These are phyloP conservation scores for Astyanax mexicanus DNA, from an alignment of 2,797 vertebrate genomes.

Conservation along the genomic window DNA sequence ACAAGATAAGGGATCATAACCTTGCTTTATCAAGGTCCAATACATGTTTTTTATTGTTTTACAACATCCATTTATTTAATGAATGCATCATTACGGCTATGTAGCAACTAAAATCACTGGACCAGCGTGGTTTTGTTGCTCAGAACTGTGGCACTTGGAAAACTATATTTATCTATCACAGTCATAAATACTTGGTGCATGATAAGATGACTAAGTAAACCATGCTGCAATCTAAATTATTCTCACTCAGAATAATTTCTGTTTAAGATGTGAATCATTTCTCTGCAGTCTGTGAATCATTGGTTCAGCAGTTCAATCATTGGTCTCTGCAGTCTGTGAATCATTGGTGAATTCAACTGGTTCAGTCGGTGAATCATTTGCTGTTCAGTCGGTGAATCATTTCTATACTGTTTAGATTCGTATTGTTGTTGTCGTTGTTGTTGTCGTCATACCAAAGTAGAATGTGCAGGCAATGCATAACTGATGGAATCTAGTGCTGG, in stretches of 20 bases:
- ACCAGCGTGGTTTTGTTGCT: background rate
- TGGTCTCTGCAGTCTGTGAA: background rate
- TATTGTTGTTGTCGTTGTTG: constrained; percentile 6
- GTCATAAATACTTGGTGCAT: background rate
- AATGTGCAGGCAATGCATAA: constrained; percentile 14
- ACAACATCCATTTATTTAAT: too few species aligned
- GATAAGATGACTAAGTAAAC: background rate
- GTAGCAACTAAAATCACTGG: too few species aligned
- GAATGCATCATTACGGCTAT: too few species aligned
- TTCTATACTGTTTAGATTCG: background rate
- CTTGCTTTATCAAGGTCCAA: background rate
- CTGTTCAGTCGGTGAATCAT: background rate
- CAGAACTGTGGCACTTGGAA: background rate
- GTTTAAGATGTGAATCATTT: background rate
- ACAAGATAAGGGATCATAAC: background rate
- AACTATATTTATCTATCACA: background rate
- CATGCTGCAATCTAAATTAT: background rate
- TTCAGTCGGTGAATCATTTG: background rate
- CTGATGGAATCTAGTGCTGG: background rate
- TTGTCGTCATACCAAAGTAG: constrained; percentile 17
- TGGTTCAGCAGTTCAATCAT: background rate
- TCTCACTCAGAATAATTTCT: constrained; percentile 10
- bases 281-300: background rate
- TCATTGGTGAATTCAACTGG: too few species aligned
- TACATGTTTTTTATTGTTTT: background rate